Evolutionary conservation across 2,888 invertebrate species (phyloP), one percentile per base, ranked within the genome.

Genomic region (Synanthedon myopaeformis): DNA sequence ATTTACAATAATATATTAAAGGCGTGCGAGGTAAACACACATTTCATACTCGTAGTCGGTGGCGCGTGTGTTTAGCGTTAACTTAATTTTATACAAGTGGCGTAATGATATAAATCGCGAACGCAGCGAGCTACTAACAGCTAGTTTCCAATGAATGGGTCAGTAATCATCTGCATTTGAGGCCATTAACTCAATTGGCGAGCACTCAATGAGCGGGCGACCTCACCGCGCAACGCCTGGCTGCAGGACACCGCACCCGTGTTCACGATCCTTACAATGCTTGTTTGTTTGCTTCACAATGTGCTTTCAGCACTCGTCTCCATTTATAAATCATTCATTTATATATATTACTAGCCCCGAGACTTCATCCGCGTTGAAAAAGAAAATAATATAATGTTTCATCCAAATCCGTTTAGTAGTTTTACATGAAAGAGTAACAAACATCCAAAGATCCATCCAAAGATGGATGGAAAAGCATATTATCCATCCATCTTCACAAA

Each of bases 131-230:
- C 58, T 67, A 70, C 71, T 70, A 74, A 72, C 76, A 65, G 76
- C 74, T 77, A 77, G 82, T 77, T 82, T 76, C 70, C 81, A 79
- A 79, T 82, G 83, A 82, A 83, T 81, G 75, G 82, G 74, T 74
- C 77, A 79, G 84, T 84, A 85, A 86, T 86, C 79, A 84, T 85
- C 74, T 85, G 82, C 83, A 83, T 84, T 83, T 82, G 81, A 75
- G 72, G 74, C 78, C 74, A 85, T 87, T 86, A 85, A 80, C 79
- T 86, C 84, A 86, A 87, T 87, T 86, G 86, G 78, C 81, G 76
- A 74, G 74, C 69, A 69, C 76, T 79, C 80, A 84, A 77, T 83
- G 83, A 79, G 75, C 63, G 65, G 54, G 61, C 77, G 80, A 74
- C 81, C 79, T 83, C 79, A 66, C 59, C 23, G 70, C 76, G 83